These are phyloP conservation scores for Acipenser transmontanus DNA, from an alignment of 2,797 vertebrate species.

Conservation along the genomic window DNA sequence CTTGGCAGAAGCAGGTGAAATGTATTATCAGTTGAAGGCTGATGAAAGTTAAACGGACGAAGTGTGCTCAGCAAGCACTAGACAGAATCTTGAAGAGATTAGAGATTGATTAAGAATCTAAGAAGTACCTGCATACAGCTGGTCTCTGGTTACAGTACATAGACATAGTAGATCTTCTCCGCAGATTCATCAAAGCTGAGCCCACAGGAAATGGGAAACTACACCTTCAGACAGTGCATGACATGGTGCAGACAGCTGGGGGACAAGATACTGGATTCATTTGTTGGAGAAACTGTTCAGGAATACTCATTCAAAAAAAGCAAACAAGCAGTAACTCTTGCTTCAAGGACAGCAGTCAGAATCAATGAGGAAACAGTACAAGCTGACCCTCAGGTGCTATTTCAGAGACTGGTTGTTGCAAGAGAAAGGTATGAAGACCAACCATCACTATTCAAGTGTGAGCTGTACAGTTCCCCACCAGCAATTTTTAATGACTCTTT, in stretches of 20 bases:
- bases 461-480: not conserved
- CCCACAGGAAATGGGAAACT: not conserved
- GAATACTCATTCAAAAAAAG: too few relatives aligned
- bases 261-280: too few relatives aligned
- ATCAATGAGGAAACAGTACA: constrained; percentile 7
- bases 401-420: constrained; percentile 5
- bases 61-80: too few relatives aligned
- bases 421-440: constrained; percentile 7
- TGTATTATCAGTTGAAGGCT: too few relatives aligned
- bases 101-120: too few relatives aligned
- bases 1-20: too few relatives aligned
- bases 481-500: not conserved
- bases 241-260: too few relatives aligned
- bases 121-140: too few relatives aligned
- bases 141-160: constrained; percentile 3
- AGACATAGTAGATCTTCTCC: not conserved
- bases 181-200: not conserved
- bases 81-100: too few relatives aligned
- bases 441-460: constrained; percentile 9
- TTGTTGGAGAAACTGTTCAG: too few relatives aligned
- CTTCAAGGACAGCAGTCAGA: constrained; percentile 1
- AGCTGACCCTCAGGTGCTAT: constrained; percentile 9
- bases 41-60: too few relatives aligned
- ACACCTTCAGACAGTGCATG: constrained; percentile 1
- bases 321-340: too few relatives aligned